Evolutionary conservation across 2,113 vertebrate species (phyloP), one percentile per base, ranked within the genome.

Genomic region (Diadophis punctatus): DNA sequence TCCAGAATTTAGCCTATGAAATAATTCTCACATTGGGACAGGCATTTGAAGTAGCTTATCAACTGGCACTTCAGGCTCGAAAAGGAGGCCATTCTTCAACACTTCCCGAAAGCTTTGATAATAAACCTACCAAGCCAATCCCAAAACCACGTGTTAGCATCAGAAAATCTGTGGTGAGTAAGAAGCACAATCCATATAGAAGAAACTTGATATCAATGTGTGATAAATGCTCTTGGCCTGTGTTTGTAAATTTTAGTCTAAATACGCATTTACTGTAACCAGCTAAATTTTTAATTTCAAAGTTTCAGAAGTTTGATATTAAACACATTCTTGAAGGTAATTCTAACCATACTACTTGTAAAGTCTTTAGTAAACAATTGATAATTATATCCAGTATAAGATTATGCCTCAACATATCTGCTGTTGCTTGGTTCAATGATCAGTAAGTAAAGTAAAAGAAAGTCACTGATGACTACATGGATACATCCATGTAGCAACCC

Each of bases 1-100:
- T 97, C 80, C 98, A 99, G 99, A 99, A 99, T 97, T 97, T 99
- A 98, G 99, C 99, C 91, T 99, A 99, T 0, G 99, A 99, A 98
- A 99, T 99, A 97, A 99, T 99, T 98, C 97, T 99, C 94, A 99
- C 99, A 0, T 98, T 99, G 89, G 99, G 99, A 96, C 99, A 99
- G 97, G 99, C 99, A 30, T 99, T 99, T 95, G 99, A 99, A 96
- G 99, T 99, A 93, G 99, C 99, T 56, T 99, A 99, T 97, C 99
- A 99, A 97, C 97, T 99, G 91, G 99, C 99, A 43, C 98, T 99
- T 89, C 99, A 99, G 96, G 99, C 99, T 88, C 98, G 99, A 91
- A 99, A 99, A 98, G 98, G 98, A 46, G 99, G 99, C 25, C 99
- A 99, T 86, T 99, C 99, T 48, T 99, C 99, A 95, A 99, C 99